Conservation (phyloP, 2,888 invertebrate genomes). For the Sylvicola fuscatus region DNA sequence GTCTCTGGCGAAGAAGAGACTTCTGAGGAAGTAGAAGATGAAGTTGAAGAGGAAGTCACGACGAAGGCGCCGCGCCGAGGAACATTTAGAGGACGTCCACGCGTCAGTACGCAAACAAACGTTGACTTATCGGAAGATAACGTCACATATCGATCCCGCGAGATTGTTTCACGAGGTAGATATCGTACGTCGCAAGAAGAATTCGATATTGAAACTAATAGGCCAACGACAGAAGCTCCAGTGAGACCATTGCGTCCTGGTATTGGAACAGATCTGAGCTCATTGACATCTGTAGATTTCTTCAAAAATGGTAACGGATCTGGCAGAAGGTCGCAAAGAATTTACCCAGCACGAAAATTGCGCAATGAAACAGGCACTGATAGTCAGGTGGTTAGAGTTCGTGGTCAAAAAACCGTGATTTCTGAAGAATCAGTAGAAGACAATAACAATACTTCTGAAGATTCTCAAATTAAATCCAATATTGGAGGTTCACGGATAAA, state of each 20-base stretch:
- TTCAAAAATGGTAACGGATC: neutral
- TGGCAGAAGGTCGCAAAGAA: neutral
- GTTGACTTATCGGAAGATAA: neutral
- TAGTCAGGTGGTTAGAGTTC: too few relatives aligned
- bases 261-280: slow-evolving; percentile 4
- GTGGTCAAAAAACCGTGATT: too few relatives aligned
- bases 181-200: slow-evolving; percentile 1
- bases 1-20: too few relatives aligned
- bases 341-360: slow-evolving; percentile 1
- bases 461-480: too few relatives aligned
- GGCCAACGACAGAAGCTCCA: neutral
- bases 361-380: too few relatives aligned
- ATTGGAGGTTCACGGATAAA: too few relatives aligned
- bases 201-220: neutral
- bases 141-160: neutral
- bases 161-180: neutral
- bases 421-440: too few relatives aligned
- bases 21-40: too few relatives aligned
- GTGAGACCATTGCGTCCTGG: slow-evolving; percentile 2
- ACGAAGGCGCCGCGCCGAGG: neutral
- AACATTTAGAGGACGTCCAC: neutral
- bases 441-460: too few relatives aligned
- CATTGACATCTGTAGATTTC: slow-evolving; percentile 4
- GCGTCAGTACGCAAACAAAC: neutral
- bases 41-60: too few relatives aligned